Evolutionary conservation across 2,797 vertebrate genomes (phyloP).

Genomic region (Danio albolineatus): DNA sequence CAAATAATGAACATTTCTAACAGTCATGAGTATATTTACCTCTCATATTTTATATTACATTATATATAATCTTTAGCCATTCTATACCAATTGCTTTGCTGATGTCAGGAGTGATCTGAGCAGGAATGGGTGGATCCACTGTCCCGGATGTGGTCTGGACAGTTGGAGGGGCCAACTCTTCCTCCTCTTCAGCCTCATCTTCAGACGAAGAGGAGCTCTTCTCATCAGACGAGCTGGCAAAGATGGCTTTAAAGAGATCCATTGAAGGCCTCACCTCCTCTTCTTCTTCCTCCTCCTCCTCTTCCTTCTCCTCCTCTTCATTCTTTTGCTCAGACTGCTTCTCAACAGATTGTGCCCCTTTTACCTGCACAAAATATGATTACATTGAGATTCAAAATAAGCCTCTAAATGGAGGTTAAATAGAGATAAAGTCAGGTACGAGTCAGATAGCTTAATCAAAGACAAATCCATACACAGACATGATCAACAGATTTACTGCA

Average conservation of each 20-base stretch:
- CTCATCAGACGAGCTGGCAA: slow-evolving; percentile 90
- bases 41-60: too few relatives aligned
- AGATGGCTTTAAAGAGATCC: slow-evolving; percentile 97
- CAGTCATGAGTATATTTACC: too few relatives aligned
- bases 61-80: neutral
- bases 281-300: slow-evolving; percentile 63
- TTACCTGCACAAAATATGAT: slow-evolving; percentile 18
- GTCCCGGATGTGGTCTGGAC: neutral
- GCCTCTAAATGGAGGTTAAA: too few relatives aligned
- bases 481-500: too few relatives aligned
- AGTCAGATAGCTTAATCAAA: too few relatives aligned
- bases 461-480: too few relatives aligned
- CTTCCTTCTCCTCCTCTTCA: slow-evolving; percentile 38
- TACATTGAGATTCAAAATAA: neutral
- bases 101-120: slow-evolving; percentile 28
- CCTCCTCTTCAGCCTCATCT: slow-evolving; percentile 76
- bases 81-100: slow-evolving; percentile 31
- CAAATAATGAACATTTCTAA: too few relatives aligned
- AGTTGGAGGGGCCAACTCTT: slow-evolving; percentile 35
- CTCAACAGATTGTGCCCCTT: slow-evolving; percentile 13
- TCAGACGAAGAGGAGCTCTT: slow-evolving; percentile 89
- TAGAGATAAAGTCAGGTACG: too few relatives aligned
- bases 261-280: slow-evolving; percentile 88
- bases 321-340: slow-evolving; percentile 42
- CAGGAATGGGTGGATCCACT: neutral